These are phyloP conservation scores for Thinocorus orbignyianus DNA, from an alignment of 2,113 vertebrate genomes.

Conservation along the genomic window DNA sequence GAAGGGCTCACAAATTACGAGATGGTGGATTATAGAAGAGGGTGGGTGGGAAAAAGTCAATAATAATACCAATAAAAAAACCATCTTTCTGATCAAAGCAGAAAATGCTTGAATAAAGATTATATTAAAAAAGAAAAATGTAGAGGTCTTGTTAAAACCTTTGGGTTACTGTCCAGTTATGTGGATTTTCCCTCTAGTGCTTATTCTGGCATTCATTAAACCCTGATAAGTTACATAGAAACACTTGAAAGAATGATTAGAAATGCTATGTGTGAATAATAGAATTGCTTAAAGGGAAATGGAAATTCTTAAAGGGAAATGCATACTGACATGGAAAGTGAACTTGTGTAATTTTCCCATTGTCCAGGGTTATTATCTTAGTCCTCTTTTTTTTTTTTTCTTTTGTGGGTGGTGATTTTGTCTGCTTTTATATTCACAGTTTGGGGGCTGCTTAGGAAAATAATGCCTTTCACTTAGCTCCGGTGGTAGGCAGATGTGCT, in stretches of 20 bases:
- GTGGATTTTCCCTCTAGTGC: conserved; percentile 54
- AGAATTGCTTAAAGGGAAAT: conserved; percentile 69
- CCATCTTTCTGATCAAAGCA: conserved; percentile 47
- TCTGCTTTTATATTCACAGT: conserved; percentile 59
- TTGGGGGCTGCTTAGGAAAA: conserved; percentile 39
- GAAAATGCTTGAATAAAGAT: conserved; percentile 57
- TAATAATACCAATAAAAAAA: conserved; percentile 51
- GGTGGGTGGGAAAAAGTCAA: conserved; percentile 56
- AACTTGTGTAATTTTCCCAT: conserved; percentile 60
- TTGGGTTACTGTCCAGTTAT: conserved; percentile 66
- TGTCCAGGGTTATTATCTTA: conserved; percentile 43
- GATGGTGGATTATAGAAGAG: neutral
- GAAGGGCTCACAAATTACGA: neutral
- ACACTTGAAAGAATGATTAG: conserved; percentile 70
- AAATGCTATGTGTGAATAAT: conserved; percentile 67
- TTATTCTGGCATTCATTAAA: conserved; percentile 72
- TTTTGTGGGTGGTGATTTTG: conserved; percentile 20
- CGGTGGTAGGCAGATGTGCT: neutral
- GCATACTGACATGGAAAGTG: conserved; percentile 62
- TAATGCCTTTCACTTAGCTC: neutral
- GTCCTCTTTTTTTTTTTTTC: neutral
- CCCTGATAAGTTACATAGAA: conserved; percentile 62
- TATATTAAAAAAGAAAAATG: conserved; percentile 59
- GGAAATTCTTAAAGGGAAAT: conserved; percentile 69
- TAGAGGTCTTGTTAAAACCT: conserved; percentile 59